phyloP scores from a whole-genome alignment of 1,140 invertebrate genomes.

The Paraescarpia echinospica region DNA sequence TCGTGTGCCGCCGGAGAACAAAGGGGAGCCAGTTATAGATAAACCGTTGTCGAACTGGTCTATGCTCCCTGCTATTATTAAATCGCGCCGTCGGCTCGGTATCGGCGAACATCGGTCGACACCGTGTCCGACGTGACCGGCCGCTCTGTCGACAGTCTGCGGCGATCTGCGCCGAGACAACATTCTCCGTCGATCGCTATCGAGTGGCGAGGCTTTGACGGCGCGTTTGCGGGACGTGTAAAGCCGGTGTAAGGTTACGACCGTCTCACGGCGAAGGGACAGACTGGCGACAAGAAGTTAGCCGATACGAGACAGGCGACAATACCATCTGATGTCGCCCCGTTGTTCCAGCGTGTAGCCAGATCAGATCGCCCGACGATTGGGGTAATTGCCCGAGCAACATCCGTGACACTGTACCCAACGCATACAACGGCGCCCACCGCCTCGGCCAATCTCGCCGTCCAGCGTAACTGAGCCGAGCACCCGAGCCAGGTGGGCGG shows the following conservation, averaged over 20 bases:
- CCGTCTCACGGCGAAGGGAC: not conserved
- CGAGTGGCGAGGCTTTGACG: not conserved
- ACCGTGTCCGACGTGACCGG: not conserved
- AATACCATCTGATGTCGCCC: not conserved
- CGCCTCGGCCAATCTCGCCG: not conserved
- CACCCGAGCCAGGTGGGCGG: not conserved
- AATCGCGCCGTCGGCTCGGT: not conserved
- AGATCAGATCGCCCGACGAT: not conserved
- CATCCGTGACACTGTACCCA: not conserved
- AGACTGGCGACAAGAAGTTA: conserved; percentile 4
- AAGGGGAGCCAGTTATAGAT: not conserved
- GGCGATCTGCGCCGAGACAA: not conserved
- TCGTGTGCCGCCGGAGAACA: not conserved
- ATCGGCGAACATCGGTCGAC: not conserved
- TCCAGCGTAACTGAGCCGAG: not conserved
- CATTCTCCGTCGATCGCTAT: not conserved
- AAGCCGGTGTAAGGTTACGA: not conserved
- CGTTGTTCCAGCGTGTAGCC: conserved; percentile 3
- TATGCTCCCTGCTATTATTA: not conserved
- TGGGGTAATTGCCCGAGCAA: not conserved
- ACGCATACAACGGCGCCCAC: not conserved
- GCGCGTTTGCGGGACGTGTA: not conserved
- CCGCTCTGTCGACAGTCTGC: not conserved
- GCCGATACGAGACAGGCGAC: not conserved
- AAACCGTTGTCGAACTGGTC: not conserved